Base-by-base conservation (phyloP, 2,888 invertebrate genomes). In the Amblyjoppa fuscipennis region DNA sequence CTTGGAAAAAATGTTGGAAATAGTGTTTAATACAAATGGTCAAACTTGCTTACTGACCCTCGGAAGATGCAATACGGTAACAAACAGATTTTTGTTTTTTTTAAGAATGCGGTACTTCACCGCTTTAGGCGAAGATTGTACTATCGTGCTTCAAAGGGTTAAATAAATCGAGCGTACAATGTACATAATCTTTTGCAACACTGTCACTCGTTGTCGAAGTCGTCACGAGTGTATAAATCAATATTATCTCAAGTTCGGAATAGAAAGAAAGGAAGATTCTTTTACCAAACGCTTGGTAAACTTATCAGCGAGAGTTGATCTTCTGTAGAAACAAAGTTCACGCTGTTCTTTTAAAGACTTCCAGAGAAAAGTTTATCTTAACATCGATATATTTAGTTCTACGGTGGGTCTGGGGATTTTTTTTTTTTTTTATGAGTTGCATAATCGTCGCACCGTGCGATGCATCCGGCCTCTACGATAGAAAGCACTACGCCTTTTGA, bases 1-100 rank as follows among this genome's bases (percentile, higher is more conserved):
- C 61, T 64, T 64, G 61, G 59, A 61, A 31, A 31, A 61, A 61
- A 61, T 61, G 59, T 28, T 25, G 59, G 61, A 31, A 31, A 64
- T 16, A 59, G 3, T 11, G 13, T 59, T 28, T 28, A 25, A 25
- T 59, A 1, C 4, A 25, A 28, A 28, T 28, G 20, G 16, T 59
- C 20, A 25, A 59, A 59, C 25, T 56, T 25, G 20, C 59, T 1
- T 59, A 59, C 13, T 28, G 28, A 59, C 59, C 28, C 11, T 59
- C 7, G 25, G 28, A 20, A 28, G 28, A 59, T 59, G 28, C 28
- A 11, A 59, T 59, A 28, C 59, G 28, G 28, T 3, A 0, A 45
- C 5, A 41, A 41, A 41, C 45, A 13, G 4, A 13, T 16, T 45
- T 45, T 45, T 45, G 13, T 45, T 11, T 45, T 45, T 41, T 41